Evolutionary conservation across 2,888 invertebrate genomes (phyloP).

Genomic region (Eucriotettix oculatus): DNA sequence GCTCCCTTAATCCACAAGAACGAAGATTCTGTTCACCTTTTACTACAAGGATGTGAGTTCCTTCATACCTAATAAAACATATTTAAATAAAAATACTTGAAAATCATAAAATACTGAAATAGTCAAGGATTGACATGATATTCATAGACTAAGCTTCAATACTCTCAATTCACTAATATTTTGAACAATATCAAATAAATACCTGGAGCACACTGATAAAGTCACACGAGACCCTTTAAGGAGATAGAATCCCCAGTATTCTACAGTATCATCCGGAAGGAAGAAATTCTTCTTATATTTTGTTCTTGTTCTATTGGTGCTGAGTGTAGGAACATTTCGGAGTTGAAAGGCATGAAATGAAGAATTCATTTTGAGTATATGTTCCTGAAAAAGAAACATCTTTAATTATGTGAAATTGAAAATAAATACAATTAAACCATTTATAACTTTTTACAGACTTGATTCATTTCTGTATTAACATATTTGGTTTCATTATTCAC

Average conservation of each 20-base stretch:
- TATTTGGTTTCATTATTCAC: no score
- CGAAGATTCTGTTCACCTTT: slow-evolving; percentile 60
- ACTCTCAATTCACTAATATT: no score
- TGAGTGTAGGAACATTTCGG: slow-evolving; percentile 48
- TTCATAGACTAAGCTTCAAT: no score
- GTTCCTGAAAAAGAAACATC: slow-evolving; percentile 32
- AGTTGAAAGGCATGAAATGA: slow-evolving; percentile 55
- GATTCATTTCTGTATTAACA: no score
- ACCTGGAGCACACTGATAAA: slow-evolving; percentile 63
- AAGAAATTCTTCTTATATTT: slow-evolving; percentile 65
- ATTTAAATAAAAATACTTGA: no score
- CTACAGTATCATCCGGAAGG: slow-evolving; percentile 67
- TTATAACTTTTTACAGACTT: no score
- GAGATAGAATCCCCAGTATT: slow-evolving; percentile 79
- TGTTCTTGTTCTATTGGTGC: slow-evolving; percentile 50
- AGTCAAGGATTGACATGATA: no score
- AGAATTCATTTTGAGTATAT: slow-evolving; percentile 59
- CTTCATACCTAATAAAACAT: slow-evolving; percentile 29
- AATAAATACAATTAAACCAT: no score
- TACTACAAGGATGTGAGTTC: slow-evolving; percentile 64
- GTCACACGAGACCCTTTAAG: slow-evolving; percentile 60
- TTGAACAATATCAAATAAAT: no score
- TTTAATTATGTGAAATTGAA: no score
- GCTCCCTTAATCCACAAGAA: slow-evolving; percentile 54
- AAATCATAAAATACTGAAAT: no score